phyloP scores from a whole-genome alignment of 2,113 vertebrate species.

The Sisor rabdophorus region DNA sequence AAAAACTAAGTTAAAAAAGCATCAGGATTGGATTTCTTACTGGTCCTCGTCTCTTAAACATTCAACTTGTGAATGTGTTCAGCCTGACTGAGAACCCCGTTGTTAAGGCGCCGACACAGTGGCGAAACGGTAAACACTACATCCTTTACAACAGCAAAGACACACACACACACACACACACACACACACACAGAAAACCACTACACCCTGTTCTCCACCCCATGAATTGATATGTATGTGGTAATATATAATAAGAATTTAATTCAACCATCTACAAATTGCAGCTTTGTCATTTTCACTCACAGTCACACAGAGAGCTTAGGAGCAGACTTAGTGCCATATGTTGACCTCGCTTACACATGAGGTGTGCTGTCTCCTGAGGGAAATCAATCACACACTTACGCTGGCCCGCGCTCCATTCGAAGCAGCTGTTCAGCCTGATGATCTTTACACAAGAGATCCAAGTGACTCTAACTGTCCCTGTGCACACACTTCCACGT shows the following conservation, averaged over 20 bases:
- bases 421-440: constrained; percentile 37
- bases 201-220: neutral
- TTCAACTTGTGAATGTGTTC: constrained; percentile 6
- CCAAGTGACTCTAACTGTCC: constrained; percentile 5
- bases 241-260: neutral
- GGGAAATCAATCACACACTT: constrained; percentile 47
- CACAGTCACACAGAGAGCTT: neutral
- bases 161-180: constrained; percentile 16
- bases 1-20: too few relatives aligned
- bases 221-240: neutral
- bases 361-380: constrained; percentile 36
- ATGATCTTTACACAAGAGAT: constrained; percentile 39
- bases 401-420: constrained; percentile 27
- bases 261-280: neutral
- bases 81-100: constrained; percentile 37
- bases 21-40: neutral
- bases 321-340: constrained; percentile 35
- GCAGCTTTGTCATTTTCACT: constrained; percentile 13
- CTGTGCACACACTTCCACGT: neutral
- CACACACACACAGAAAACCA: neutral
- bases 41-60: constrained; percentile 7
- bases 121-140: constrained; percentile 45
- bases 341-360: constrained; percentile 46
- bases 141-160: constrained; percentile 37
- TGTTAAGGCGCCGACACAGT: constrained; percentile 36